These are phyloP conservation scores for Stigmatopora nigra DNA, from an alignment of 2,113 vertebrate species.

Conservation along the genomic window DNA sequence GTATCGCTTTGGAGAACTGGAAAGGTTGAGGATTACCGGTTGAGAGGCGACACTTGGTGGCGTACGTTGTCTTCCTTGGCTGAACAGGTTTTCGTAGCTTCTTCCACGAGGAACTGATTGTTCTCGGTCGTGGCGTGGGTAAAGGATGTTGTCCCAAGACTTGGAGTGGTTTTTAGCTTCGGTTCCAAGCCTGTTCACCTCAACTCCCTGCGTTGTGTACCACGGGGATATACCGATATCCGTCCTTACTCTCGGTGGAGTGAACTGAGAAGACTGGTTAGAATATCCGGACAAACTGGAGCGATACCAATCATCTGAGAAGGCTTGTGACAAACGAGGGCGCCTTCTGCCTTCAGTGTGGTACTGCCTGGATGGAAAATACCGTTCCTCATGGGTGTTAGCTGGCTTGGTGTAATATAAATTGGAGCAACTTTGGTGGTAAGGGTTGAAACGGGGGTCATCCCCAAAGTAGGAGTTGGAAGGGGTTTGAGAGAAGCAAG, in stretches of 20 bases:
- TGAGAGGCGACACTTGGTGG: slow-evolving; percentile 74
- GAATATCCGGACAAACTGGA: slow-evolving; percentile 68
- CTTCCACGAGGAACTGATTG: slow-evolving; percentile 78
- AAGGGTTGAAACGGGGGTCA: slow-evolving; percentile 65
- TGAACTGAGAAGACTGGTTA: slow-evolving; percentile 71
- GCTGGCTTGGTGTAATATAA: slow-evolving; percentile 76
- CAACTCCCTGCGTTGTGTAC: slow-evolving; percentile 68
- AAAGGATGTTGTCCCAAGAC: slow-evolving; percentile 94
- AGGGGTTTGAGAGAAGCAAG: slow-evolving; percentile 71
- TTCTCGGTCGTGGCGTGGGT: slow-evolving; percentile 70
- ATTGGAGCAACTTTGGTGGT: slow-evolving; percentile 56
- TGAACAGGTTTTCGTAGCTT: slow-evolving; percentile 88
- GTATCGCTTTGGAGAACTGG: slow-evolving; percentile 89
- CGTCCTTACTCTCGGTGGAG: slow-evolving; percentile 59
- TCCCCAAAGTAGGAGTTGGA: slow-evolving; percentile 66
- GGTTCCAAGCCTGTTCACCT: slow-evolving; percentile 69
- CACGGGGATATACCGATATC: slow-evolving; percentile 72
- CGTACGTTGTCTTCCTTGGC: slow-evolving; percentile 70
- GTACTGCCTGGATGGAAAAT: slow-evolving; percentile 65
- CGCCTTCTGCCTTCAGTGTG: slow-evolving; percentile 67
- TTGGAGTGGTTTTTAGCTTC: slow-evolving; percentile 85
- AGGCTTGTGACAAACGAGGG: slow-evolving; percentile 69
- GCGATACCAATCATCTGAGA: slow-evolving; percentile 79
- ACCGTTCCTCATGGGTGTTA: slow-evolving; percentile 74
- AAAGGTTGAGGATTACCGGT: slow-evolving; percentile 88